These are phyloP conservation scores for Ischnura elegans DNA, from an alignment of 2,888 invertebrate species.

Conservation along the genomic window DNA sequence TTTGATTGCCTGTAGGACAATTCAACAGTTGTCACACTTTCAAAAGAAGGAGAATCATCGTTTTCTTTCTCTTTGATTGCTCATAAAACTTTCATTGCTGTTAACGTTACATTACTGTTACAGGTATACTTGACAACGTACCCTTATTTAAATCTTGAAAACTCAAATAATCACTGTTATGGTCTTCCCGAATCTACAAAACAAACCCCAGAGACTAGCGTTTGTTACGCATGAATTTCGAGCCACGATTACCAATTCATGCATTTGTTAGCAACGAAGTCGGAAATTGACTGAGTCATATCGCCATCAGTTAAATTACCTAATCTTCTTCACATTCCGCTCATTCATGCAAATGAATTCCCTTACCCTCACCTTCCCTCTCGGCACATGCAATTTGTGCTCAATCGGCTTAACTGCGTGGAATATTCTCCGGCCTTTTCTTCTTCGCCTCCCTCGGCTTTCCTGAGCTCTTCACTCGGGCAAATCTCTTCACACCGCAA, in stretches of 20 bases:
- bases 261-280: background rate
- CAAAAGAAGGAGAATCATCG: too few relatives aligned
- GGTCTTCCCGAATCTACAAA: too few relatives aligned
- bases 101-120: too few relatives aligned
- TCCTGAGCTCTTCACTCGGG: background rate
- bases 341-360: slow-evolving; percentile 10
- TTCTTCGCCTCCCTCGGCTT: background rate
- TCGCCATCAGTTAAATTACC: background rate
- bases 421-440: background rate
- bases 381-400: background rate
- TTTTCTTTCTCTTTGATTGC: too few relatives aligned
- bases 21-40: too few relatives aligned
- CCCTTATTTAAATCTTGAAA: too few relatives aligned
- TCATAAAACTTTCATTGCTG: too few relatives aligned
- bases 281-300: background rate
- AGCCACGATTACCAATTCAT: background rate
- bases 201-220: too few relatives aligned
- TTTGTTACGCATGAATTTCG: background rate
- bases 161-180: too few relatives aligned
- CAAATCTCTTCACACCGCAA: background rate
- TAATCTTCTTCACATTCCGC: background rate
- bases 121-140: too few relatives aligned
- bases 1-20: too few relatives aligned
- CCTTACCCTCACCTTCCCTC: background rate
- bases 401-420: background rate